phyloP scores from a whole-genome alignment of 2,888 invertebrate genomes.

The Erebia palarica region DNA sequence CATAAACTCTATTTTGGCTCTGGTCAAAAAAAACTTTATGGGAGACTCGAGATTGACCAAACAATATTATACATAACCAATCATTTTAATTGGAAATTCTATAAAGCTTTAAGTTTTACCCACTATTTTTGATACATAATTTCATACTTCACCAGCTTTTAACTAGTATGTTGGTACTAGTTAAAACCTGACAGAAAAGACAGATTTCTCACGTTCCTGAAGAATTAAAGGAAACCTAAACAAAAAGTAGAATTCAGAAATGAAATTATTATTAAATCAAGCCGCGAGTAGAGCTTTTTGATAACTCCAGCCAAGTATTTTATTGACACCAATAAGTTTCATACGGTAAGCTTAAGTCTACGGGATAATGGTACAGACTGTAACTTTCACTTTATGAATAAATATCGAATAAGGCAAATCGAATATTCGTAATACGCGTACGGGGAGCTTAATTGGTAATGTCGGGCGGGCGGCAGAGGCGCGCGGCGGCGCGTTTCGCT shows the following conservation, averaged over 20 bases:
- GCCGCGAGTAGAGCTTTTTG: too few species aligned
- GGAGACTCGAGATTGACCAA: too few species aligned
- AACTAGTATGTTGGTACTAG: too few species aligned
- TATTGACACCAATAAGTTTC: constrained; percentile 12
- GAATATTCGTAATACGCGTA: constrained; percentile 7
- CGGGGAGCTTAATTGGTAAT: constrained; percentile 37
- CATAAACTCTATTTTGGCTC: too few species aligned
- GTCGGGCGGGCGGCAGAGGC: constrained; percentile 33
- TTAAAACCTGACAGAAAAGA: not conserved
- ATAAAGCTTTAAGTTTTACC: not conserved
- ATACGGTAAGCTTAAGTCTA: constrained; percentile 4
- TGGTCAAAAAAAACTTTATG: too few species aligned
- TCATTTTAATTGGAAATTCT: constrained; percentile 9
- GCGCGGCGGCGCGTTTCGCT: constrained; percentile 34
- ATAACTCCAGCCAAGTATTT: not conserved
- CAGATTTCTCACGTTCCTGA: too few species aligned
- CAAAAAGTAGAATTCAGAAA: too few species aligned
- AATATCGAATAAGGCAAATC: constrained; percentile 15
- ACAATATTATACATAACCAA: too few species aligned
- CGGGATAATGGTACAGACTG: not conserved
- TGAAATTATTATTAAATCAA: too few species aligned
- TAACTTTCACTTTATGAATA: not conserved
- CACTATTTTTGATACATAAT: too few species aligned
- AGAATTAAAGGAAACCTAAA: too few species aligned
- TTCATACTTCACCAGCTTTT: not conserved